Evolutionary conservation across 2,888 invertebrate species (phyloP).

Genomic region (Eristalis intricaria): DNA sequence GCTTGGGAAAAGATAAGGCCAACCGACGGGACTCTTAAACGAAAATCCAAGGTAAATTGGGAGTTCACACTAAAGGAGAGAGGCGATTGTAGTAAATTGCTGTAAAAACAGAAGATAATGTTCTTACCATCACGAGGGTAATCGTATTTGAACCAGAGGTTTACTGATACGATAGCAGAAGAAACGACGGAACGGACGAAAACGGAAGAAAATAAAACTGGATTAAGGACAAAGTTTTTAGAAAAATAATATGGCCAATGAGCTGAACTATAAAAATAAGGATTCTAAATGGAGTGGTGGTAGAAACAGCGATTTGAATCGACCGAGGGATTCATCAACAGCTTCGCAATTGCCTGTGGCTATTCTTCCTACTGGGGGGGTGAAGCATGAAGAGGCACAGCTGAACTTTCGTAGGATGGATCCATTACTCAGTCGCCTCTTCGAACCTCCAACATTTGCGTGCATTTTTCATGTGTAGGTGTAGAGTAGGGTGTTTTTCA

Average conservation of each 20-base stretch:
- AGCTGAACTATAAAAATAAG: not conserved
- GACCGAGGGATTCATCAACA: too few relatives aligned
- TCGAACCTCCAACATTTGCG: too few relatives aligned
- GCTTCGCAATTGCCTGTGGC: too few relatives aligned
- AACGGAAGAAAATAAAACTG: not conserved
- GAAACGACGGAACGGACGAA: not conserved
- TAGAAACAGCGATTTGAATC: too few relatives aligned
- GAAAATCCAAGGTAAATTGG: not conserved
- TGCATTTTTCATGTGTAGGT: too few relatives aligned
- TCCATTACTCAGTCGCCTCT: too few relatives aligned
- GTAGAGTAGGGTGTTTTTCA: too few relatives aligned
- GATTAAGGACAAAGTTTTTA: not conserved
- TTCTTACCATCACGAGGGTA: not conserved
- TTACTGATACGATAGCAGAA: not conserved
- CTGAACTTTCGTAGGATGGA: too few relatives aligned
- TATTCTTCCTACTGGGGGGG: too few relatives aligned
- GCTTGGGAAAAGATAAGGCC: not conserved
- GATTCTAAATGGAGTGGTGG: not conserved
- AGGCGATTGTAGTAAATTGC: not conserved
- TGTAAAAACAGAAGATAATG: not conserved
- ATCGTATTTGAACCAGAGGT: not conserved
- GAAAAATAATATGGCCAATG: not conserved
- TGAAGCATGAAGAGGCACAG: too few relatives aligned
- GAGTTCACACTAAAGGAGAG: not conserved
- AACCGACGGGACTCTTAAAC: not conserved